Evolutionary conservation across 2,113 vertebrate genomes (phyloP), one percentile per base, ranked within the genome.

Genomic region (Pelodiscus sinensis): DNA sequence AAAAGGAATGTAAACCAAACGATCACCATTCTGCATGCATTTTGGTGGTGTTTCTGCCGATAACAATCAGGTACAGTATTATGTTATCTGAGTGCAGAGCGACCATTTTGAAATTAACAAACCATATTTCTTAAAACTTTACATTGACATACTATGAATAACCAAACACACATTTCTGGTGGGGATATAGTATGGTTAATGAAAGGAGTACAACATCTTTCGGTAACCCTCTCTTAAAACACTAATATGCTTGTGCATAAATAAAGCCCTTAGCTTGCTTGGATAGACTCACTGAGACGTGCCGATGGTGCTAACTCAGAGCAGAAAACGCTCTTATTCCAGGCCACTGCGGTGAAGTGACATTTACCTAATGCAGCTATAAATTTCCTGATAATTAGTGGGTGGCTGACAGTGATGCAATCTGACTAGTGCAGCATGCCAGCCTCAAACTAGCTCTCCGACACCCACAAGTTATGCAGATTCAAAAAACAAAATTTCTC

Each of bases 331-430:
- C 96, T 96, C 97, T 97, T 97, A 97, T 97, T 97, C 97, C 96
- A 97, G 97, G 98, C 97, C 96, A 98, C 96, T 98, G 97, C 96
- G 97, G 98, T 98, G 98, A 98, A 98, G 98, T 99, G 98, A 99
- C 98, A 99, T 99, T 99, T 99, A 98, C 97, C 98, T 99, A 99
- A 99, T 98, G 98, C 98, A 98, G 97, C 98, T 98, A 98, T 97
- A 98, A 98, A 98, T 98, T 98, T 98, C 96, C 95, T 97, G 97
- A 98, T 99, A 98, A 99, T 99, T 99, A 99, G 98, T 98, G 95
- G 96, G 96, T 97, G 97, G 96, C 96, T 99, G 99, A 99, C 95
- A 97, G 97, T 99, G 98, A 99, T 99, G 98, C 95, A 97, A 97
- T 95, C 89, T 98, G 99, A 99, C 98, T 97, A 98, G 97, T 97